A percentile compares a stretch with the other conserved stretches of the same genome.
Evolutionary conservation across 2,797 vertebrate genomes (phyloP).

Genomic region (Merluccius polli): DNA sequence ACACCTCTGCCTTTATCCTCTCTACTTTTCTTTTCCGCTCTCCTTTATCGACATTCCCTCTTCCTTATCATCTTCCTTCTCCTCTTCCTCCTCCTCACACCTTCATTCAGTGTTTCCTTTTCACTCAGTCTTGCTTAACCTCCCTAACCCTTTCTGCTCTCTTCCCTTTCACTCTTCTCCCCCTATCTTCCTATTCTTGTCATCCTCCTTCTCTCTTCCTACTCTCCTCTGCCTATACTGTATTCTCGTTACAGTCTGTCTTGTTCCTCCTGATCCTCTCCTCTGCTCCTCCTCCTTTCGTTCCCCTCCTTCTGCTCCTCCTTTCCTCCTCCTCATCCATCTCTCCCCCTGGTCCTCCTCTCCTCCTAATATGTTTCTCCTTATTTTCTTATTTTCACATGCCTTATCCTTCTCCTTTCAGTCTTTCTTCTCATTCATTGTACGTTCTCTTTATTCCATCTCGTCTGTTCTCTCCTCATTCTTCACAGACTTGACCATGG

Average conservation of each 20-base stretch:
- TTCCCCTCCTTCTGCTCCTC: too few relatives aligned
- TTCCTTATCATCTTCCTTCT: neutral
- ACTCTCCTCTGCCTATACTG: neutral
- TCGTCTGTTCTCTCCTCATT: neutral
- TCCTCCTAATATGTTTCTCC: too few relatives aligned
- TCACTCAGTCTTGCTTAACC: neutral
- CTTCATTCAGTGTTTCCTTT: neutral
- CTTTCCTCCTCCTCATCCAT: too few relatives aligned
- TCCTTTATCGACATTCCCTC: neutral
- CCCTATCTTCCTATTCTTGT: too few relatives aligned
- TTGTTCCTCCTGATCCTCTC: neutral
- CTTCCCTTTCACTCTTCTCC: too few relatives aligned
- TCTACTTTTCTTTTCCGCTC: slow-evolving; percentile 8
- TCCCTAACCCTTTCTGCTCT: neutral
- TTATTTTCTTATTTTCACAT: too few relatives aligned
- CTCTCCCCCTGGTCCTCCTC: too few relatives aligned
- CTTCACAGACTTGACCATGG: neutral
- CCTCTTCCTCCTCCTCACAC: neutral
- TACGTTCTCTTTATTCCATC: neutral
- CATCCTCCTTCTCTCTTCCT: too few relatives aligned
- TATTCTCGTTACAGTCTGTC: neutral
- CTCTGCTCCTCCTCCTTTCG: neutral
- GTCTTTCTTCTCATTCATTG: too few relatives aligned
- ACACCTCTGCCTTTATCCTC: neutral
- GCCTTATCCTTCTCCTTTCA: too few relatives aligned